These are phyloP conservation scores for Lochmaea crataegi DNA, from an alignment of 2,888 invertebrate species.

Conservation along the genomic window DNA sequence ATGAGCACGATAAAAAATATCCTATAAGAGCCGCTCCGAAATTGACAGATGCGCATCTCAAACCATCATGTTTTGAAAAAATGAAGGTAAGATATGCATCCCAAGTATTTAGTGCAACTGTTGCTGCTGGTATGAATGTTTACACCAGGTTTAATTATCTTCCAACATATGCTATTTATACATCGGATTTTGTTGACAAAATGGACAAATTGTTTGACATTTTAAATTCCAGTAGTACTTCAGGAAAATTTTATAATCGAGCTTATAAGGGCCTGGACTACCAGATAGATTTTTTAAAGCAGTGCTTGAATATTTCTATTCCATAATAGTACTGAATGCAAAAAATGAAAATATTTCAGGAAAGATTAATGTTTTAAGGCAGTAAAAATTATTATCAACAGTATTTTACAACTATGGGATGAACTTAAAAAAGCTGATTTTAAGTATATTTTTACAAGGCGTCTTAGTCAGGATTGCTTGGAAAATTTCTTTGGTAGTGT, in stretches of 20 bases:
- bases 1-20: slow-evolving; percentile 30
- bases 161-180: slow-evolving; percentile 23
- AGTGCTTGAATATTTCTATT: not conserved
- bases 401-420: slow-evolving; percentile 41
- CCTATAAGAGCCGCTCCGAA: slow-evolving; percentile 23
- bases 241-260: not conserved
- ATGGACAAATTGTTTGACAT: slow-evolving; percentile 31
- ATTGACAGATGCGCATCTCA: slow-evolving; percentile 31
- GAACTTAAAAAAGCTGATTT: slow-evolving; percentile 32
- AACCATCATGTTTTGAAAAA: slow-evolving; percentile 42
- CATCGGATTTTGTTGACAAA: slow-evolving; percentile 22
- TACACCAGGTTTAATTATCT: slow-evolving; percentile 30
- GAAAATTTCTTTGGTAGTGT: slow-evolving; percentile 49
- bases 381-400: slow-evolving; percentile 41
- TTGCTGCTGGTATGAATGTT: slow-evolving; percentile 41
- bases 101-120: slow-evolving; percentile 47
- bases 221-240: slow-evolving; percentile 11
- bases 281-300: not conserved
- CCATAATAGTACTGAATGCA: not conserved
- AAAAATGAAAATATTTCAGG: not conserved
- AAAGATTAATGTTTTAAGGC: not conserved
- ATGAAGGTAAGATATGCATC: slow-evolving; percentile 47
- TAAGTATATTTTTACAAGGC: slow-evolving; percentile 44
- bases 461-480: slow-evolving; percentile 46
- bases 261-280: not conserved